Conservation (phyloP, 2,888 invertebrate genomes). For the Escarpia spicata region DNA sequence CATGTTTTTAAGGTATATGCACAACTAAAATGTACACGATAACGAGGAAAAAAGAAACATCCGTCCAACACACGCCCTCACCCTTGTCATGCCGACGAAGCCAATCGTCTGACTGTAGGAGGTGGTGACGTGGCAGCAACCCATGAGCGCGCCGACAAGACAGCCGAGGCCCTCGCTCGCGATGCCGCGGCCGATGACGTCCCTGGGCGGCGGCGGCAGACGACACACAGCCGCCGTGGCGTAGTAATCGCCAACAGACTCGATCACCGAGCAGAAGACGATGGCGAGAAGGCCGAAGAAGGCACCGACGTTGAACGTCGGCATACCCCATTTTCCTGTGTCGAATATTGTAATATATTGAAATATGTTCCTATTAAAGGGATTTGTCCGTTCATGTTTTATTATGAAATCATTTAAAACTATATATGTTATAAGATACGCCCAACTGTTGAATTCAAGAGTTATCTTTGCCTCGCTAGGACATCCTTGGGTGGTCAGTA, state of each 20-base stretch:
- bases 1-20: no score
- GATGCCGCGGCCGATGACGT: conserved; percentile 30
- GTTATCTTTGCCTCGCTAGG: no score
- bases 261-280: conserved; percentile 23
- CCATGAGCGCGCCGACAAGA: conserved; percentile 82
- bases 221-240: conserved; percentile 22
- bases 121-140: conserved; percentile 84
- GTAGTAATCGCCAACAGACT: conserved; percentile 26
- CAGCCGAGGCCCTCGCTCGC: conserved; percentile 83
- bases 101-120: conserved; percentile 89
- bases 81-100: conserved; percentile 84
- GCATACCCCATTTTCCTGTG: conserved; percentile 27
- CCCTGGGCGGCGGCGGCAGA: conserved; percentile 27
- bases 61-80: conserved; percentile 50
- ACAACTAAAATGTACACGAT: no score
- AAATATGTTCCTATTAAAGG: neutral
- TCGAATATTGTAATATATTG: neutral
- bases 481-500: neutral
- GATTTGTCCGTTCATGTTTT: no score
- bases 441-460: no score
- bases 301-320: neutral
- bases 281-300: conserved; percentile 25
- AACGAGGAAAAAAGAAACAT: neutral
- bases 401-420: no score
- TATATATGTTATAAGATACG: no score